Evolutionary conservation across 2,888 invertebrate genomes (phyloP).

Genomic region (Oasisia sp.): DNA sequence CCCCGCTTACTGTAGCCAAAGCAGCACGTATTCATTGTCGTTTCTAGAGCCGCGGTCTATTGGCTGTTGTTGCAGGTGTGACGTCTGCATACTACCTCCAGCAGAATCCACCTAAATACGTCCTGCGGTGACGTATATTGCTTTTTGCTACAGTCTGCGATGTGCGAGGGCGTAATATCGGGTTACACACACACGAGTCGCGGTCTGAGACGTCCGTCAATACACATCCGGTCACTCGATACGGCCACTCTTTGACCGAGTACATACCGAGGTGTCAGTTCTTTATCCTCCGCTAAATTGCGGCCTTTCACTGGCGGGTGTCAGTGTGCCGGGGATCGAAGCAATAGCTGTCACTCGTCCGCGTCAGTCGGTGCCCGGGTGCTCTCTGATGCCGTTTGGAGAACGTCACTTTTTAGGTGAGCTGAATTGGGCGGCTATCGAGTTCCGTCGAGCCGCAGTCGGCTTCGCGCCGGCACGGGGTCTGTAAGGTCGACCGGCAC

Average conservation of each 20-base stretch:
- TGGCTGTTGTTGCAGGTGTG: background rate
- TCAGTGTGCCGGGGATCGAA: background rate
- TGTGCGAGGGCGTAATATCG: background rate
- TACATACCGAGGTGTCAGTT: background rate
- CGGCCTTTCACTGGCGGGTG: background rate
- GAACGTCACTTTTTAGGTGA: background rate
- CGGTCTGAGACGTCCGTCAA: background rate
- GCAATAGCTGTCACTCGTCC: background rate
- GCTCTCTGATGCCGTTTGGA: background rate
- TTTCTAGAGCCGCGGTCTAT: no score
- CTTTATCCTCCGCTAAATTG: background rate
- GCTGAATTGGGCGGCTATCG: background rate
- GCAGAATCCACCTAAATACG: background rate
- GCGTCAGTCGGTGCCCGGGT: background rate
- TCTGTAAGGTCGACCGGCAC: background rate
- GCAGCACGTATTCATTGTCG: no score
- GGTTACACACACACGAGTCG: background rate
- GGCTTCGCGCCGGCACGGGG: background rate
- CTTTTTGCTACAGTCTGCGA: background rate
- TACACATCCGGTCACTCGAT: background rate
- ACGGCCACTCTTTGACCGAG: background rate
- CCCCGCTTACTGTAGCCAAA: no score
- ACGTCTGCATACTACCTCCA: background rate
- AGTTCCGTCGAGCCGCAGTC: background rate
- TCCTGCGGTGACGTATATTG: background rate